Conservation (phyloP, 2,113 vertebrate species). For the Sapajus apella region DNA sequence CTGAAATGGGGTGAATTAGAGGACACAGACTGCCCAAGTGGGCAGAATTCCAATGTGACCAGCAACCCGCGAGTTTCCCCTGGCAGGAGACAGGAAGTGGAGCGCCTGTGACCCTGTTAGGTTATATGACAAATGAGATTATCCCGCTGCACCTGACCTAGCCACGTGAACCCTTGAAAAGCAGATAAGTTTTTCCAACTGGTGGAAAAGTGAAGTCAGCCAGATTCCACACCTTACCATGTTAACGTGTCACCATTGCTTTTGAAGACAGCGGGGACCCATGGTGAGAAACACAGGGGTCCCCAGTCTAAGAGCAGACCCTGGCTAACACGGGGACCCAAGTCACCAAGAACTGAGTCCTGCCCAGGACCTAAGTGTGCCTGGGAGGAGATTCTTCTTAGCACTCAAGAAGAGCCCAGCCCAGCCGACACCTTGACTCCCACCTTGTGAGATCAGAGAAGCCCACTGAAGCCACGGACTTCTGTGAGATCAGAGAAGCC, state of each 20-base stretch:
- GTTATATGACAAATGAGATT: neutral
- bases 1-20: neutral
- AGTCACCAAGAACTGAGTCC: neutral
- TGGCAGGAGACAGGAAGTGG: neutral
- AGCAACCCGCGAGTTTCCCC: neutral
- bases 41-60: neutral
- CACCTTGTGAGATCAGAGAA: neutral
- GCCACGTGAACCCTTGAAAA: too few species aligned
- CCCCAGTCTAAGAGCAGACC: neutral
- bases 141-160: neutral
- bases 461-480: neutral
- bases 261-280: neutral
- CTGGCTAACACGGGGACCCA: neutral
- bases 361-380: neutral
- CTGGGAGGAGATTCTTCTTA: neutral
- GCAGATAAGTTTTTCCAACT: neutral
- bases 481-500: too few species aligned
- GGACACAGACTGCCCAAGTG: too few species aligned
- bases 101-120: neutral
- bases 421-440: neutral
- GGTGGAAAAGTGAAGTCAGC: neutral
- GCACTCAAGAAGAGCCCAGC: neutral
- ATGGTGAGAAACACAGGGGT: neutral
- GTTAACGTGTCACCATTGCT: neutral
- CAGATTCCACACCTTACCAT: too few species aligned